Percentiles rank a stretch among this genome's conserved stretches.
phyloP scores from a whole-genome alignment of 1,140 invertebrate genomes.

The Habropoda laboriosa region DNA sequence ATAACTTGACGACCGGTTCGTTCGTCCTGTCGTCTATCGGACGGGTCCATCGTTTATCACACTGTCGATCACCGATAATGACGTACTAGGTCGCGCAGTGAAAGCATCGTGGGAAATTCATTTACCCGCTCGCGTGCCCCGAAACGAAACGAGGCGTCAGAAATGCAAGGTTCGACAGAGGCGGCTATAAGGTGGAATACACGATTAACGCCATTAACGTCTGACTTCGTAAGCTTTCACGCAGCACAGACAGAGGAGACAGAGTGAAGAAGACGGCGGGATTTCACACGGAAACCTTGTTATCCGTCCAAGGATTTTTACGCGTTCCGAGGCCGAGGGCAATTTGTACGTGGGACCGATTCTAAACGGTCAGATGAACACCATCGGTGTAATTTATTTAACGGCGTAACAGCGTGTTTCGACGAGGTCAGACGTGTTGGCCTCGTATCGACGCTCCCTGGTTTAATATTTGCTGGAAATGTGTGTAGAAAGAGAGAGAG shows the following conservation, averaged over 20 bases:
- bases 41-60: conserved; percentile 31
- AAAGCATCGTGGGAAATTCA: conserved; percentile 45
- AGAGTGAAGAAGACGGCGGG: neutral
- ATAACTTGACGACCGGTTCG: conserved; percentile 29
- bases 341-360: conserved; percentile 14
- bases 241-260: neutral
- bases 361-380: neutral
- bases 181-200: conserved; percentile 6
- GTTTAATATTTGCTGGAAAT: neutral
- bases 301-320: conserved; percentile 3
- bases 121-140: conserved; percentile 19
- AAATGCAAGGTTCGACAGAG: conserved; percentile 13
- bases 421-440: neutral
- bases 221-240: conserved; percentile 6
- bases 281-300: conserved; percentile 12
- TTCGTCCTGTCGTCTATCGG: conserved; percentile 26
- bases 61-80: conserved; percentile 27
- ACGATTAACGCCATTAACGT: conserved; percentile 37
- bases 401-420: neutral
- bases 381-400: neutral
- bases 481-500: neutral
- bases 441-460: neutral
- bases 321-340: no score
- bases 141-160: neutral
- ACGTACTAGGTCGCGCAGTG: conserved; percentile 29